A percentile compares a stretch with the other conserved stretches of the same genome.
Evolutionary conservation across 2,888 invertebrate genomes (phyloP).

Genomic region (Lathronympha strigana): DNA sequence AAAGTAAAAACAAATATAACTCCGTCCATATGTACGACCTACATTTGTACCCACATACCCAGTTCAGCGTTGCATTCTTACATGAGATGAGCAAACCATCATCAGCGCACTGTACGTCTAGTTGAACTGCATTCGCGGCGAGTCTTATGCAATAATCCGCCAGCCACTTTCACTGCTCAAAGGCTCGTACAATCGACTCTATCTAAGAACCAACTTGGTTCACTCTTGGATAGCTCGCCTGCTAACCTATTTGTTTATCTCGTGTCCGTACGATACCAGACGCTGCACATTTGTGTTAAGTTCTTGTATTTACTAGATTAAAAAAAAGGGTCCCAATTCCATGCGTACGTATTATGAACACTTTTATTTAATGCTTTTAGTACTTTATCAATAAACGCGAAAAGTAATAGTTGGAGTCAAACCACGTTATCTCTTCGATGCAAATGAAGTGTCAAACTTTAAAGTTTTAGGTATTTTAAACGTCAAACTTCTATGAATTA

Average conservation of each 20-base stretch:
- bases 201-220: conserved; percentile 39
- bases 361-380: too few relatives aligned
- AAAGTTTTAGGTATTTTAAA: too few relatives aligned
- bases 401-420: too few relatives aligned
- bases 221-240: conserved; percentile 18
- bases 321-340: too few relatives aligned
- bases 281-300: conserved; percentile 17
- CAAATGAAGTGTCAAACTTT: too few relatives aligned
- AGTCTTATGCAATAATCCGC: conserved; percentile 69
- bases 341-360: too few relatives aligned
- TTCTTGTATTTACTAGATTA: conserved; percentile 6
- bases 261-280: conserved; percentile 20
- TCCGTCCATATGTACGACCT: conserved; percentile 4
- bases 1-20: background rate
- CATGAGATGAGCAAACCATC: conserved; percentile 35
- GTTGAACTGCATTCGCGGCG: conserved; percentile 62
- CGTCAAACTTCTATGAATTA: too few relatives aligned
- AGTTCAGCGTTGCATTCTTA: conserved; percentile 25
- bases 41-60: background rate
- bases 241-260: conserved; percentile 27
- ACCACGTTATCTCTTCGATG: too few relatives aligned
- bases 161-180: conserved; percentile 73
- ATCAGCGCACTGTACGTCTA: conserved; percentile 26
- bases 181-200: conserved; percentile 53
- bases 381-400: too few relatives aligned